Evolutionary conservation across 2,113 vertebrate genomes (phyloP).

Genomic region (Heptranchias perlo): DNA sequence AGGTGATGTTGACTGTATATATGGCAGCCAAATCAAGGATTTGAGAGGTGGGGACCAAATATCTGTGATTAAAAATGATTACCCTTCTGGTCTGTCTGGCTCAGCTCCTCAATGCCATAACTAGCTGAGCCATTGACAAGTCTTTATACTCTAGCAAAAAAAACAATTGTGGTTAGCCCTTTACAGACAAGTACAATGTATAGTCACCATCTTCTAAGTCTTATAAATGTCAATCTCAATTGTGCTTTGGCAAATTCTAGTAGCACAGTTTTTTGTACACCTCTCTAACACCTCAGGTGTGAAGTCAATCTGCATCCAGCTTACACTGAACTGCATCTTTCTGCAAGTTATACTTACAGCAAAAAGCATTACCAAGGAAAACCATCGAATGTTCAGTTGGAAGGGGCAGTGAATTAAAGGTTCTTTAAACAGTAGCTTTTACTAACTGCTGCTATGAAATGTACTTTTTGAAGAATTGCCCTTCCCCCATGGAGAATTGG

Average conservation of each 20-base stretch:
- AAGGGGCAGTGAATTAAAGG: neutral
- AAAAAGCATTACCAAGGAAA: neutral
- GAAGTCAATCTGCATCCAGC: neutral
- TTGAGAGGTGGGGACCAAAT: neutral
- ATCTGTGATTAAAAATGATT: neutral
- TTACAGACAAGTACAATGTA: neutral
- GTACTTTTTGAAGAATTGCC: neutral
- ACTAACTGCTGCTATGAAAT: neutral
- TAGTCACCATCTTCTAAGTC: neutral
- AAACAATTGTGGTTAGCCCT: neutral
- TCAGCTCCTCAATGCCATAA: neutral
- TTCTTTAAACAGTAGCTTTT: neutral
- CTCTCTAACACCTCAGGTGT: neutral
- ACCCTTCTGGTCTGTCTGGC: neutral
- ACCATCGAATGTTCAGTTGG: neutral
- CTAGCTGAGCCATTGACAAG: neutral
- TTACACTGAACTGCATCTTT: neutral
- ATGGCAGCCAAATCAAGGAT: neutral
- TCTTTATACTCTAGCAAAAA: neutral
- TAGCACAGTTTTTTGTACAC: neutral
- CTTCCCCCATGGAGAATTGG: neutral
- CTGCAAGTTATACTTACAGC: neutral
- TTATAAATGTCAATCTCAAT: neutral
- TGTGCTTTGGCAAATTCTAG: neutral
- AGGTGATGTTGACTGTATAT: too few species aligned